Evolutionary conservation across 2,888 invertebrate genomes (phyloP), one percentile per base, ranked within the genome.

Genomic region (Ichneumoninae sp.): DNA sequence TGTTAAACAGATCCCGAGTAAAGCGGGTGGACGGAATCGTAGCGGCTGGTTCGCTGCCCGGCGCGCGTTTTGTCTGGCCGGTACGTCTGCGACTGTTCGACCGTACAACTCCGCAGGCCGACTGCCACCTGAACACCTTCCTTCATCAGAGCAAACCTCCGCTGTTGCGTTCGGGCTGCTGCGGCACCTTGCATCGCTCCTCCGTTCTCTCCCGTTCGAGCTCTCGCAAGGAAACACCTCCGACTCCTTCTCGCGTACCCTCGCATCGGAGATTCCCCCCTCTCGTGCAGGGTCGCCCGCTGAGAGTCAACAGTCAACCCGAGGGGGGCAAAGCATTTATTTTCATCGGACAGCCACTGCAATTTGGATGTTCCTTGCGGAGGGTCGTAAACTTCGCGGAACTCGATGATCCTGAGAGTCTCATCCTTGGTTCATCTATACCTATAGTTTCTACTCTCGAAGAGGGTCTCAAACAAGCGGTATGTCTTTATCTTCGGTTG

Each of bases 41-140:
- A 50, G n/a, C 44, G 62, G 30, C 44, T 10, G 60, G 4, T 57
- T n/a, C 13, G 62, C 16, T 62, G 22, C 36, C 26, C 36, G 36
- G 54, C 54, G 68, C 54, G 66, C 19, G 36, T 57, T 68, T 57
- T 47, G 52, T 77, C 83, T 80, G 83, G 80, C 83, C 86, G 76
- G 84, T 87, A 81, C 83, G 88, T 84, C 83, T 85, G 85, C 85
- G 86, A 80, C 82, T 83, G 86, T 80, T 84, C 80, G 84, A 85
- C 88, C 90, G 90, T 90, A 87, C 90, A 88, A 89, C 89, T 90
- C 90, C 86, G 88, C 89, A 87, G 90, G 90, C 90, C 90, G 89
- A 91, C 91, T 91, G 91, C 90, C 91, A 91, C 90, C 89, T 89
- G 91, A 90, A 89, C 89, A 87, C 87, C 89, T 87, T 88, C 84